A percentile compares a stretch with the other conserved stretches of the same genome.
These are phyloP conservation scores for Halictus ligatus DNA, from an alignment of 2,888 invertebrate genomes.

Conservation along the genomic window DNA sequence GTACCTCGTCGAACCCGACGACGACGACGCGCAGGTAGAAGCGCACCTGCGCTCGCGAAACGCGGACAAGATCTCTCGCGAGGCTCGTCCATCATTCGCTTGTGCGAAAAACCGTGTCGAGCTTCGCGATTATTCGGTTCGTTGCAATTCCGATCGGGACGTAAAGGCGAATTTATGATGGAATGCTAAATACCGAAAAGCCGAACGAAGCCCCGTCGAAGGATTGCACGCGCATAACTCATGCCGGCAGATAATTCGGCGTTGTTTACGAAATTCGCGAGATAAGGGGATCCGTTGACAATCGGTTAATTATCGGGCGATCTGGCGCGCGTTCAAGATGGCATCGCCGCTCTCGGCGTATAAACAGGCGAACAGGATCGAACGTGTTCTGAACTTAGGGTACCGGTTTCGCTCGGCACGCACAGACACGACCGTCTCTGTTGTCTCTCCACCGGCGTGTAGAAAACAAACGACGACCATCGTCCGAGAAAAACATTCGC, in stretches of 20 bases:
- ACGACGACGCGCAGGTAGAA: neutral
- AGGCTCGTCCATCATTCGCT: neutral
- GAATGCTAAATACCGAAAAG: neutral
- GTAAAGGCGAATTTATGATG: neutral
- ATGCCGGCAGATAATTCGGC: neutral
- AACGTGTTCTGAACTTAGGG: neutral
- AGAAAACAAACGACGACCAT: neutral
- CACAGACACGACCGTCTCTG: slow-evolving; percentile 26
- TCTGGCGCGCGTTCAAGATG: slow-evolving; percentile 1
- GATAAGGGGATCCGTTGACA: slow-evolving; percentile 28
- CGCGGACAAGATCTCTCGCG: neutral
- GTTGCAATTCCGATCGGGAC: no score
- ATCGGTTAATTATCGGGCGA: slow-evolving; percentile 31
- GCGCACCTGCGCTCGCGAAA: neutral
- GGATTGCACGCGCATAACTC: neutral
- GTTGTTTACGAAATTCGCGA: neutral
- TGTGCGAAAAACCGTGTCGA: neutral
- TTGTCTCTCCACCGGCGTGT: neutral
- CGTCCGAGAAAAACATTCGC: slow-evolving; percentile 16
- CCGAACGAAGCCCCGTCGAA: neutral
- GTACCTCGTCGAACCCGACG: neutral
- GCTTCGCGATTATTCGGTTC: no score
- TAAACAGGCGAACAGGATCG: slow-evolving; percentile 13
- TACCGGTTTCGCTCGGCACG: neutral
- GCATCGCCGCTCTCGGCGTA: neutral